phyloP scores from a whole-genome alignment of 2,888 invertebrate genomes.

The Pollenia angustigena region DNA sequence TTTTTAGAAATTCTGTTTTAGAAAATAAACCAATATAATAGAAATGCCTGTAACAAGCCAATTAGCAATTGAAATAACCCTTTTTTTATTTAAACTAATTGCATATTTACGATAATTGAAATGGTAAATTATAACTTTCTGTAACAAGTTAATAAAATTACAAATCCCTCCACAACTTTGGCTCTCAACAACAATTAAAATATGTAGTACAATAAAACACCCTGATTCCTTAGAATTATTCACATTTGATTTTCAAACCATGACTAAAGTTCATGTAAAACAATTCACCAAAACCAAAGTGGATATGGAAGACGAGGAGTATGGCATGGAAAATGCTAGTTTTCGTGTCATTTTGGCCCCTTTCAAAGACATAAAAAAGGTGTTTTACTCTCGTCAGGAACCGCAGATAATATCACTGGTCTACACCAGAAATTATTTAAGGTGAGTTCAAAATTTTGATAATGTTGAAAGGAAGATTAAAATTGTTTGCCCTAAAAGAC shows the following conservation, averaged over 20 bases:
- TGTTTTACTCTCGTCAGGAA: not conserved
- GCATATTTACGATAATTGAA: not conserved
- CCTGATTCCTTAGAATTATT: not conserved
- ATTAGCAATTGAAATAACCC: constrained; percentile 13
- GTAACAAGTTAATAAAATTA: constrained; percentile 1
- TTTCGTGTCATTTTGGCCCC: not conserved
- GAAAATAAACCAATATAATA: too few species aligned
- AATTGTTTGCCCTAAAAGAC: not conserved
- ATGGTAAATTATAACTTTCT: constrained; percentile 22
- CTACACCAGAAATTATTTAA: constrained; percentile 45
- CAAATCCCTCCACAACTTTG: not conserved
- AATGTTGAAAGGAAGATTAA: too few species aligned
- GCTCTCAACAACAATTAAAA: not conserved
- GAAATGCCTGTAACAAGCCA: constrained; percentile 9
- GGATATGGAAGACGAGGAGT: not conserved
- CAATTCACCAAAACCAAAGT: not conserved
- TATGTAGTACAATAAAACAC: constrained; percentile 30
- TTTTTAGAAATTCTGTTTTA: too few species aligned
- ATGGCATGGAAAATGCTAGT: constrained; percentile 34
- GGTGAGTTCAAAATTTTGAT: constrained; percentile 10
- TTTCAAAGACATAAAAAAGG: constrained; percentile 13
- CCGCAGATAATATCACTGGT: constrained; percentile 25
- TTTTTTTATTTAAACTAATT: constrained; percentile 3
- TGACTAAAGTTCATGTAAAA: constrained; percentile 1
- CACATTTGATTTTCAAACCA: constrained; percentile 6